Evolutionary conservation across 2,888 invertebrate species (phyloP).

Genomic region (Pristionchus fissidentatus): DNA sequence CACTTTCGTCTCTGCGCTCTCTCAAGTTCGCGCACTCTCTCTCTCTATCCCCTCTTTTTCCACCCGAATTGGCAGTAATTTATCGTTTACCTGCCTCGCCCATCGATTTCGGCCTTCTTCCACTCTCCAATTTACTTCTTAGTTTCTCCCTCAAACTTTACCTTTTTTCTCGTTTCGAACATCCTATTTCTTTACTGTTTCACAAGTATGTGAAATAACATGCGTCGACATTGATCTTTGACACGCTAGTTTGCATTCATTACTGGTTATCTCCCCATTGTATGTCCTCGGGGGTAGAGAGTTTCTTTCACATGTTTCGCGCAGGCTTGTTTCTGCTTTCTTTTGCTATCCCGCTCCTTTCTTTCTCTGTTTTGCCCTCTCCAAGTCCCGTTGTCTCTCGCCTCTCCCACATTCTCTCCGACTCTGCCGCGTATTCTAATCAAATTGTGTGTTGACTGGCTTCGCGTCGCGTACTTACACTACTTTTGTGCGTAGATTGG

Average conservation of each 20-base stretch:
- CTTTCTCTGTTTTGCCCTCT: not conserved
- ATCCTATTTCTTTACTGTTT: not conserved
- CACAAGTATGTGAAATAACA: not conserved
- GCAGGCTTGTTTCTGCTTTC: conserved; percentile 3
- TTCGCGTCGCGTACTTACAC: not conserved
- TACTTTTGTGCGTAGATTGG: conserved; percentile 5
- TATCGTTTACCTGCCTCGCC: conserved; percentile 38
- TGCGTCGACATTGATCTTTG: not conserved
- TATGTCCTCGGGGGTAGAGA: not conserved
- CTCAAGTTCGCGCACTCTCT: conserved; percentile 7
- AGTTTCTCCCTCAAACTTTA: no score
- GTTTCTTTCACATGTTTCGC: not conserved
- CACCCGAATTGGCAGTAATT: conserved; percentile 41
- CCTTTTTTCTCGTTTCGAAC: no score
- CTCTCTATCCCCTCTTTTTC: not conserved
- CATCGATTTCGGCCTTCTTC: not conserved
- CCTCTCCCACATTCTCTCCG: not conserved
- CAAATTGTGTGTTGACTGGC: no score
- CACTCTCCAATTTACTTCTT: no score
- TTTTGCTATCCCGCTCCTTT: not conserved
- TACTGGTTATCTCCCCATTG: conserved; percentile 5
- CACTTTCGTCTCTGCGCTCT: conserved; percentile 4
- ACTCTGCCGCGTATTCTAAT: conserved; percentile 27
- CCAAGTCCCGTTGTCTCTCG: not conserved
- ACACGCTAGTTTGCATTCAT: no score